Conservation (phyloP, 2,888 invertebrate genomes). For the Stramonita haemastoma region DNA sequence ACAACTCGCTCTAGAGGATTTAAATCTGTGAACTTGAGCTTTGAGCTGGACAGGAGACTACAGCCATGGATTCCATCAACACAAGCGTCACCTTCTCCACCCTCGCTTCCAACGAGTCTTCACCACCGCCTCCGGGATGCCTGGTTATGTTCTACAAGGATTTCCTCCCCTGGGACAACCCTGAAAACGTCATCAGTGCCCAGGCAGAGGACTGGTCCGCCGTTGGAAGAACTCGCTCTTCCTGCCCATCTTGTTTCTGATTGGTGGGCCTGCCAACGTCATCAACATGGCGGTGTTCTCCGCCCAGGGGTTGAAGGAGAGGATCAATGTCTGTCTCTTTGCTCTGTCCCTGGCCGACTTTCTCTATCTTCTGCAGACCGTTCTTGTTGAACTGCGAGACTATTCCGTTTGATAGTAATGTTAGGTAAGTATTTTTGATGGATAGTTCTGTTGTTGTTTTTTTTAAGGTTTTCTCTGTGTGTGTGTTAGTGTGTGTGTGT, state of each 20-base stretch:
- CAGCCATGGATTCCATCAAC: too few relatives aligned
- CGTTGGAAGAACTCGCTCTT: neutral
- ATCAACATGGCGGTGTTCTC: slow-evolving; percentile 8
- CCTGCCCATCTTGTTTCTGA: neutral
- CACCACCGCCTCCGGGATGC: too few relatives aligned
- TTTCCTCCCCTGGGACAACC: neutral
- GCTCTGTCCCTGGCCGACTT: neutral
- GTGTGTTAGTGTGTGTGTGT: too few relatives aligned
- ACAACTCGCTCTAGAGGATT: too few relatives aligned
- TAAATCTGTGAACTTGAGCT: too few relatives aligned
- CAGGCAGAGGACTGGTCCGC: neutral
- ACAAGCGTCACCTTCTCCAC: too few relatives aligned
- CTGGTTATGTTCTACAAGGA: neutral
- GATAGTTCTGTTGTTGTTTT: too few relatives aligned
- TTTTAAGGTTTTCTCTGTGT: too few relatives aligned
- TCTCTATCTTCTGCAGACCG: neutral
- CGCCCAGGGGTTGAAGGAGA: neutral
- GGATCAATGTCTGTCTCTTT: neutral
- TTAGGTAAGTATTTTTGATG: too few relatives aligned
- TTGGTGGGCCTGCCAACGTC: slow-evolving; percentile 8
- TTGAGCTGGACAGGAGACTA: too few relatives aligned
- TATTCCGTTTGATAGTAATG: too few relatives aligned
- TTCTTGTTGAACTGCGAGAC: neutral
- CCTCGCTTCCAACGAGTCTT: too few relatives aligned
- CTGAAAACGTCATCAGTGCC: neutral